Base-by-base conservation (phyloP, 1,140 invertebrate genomes). In the Hetaerina americana region DNA sequence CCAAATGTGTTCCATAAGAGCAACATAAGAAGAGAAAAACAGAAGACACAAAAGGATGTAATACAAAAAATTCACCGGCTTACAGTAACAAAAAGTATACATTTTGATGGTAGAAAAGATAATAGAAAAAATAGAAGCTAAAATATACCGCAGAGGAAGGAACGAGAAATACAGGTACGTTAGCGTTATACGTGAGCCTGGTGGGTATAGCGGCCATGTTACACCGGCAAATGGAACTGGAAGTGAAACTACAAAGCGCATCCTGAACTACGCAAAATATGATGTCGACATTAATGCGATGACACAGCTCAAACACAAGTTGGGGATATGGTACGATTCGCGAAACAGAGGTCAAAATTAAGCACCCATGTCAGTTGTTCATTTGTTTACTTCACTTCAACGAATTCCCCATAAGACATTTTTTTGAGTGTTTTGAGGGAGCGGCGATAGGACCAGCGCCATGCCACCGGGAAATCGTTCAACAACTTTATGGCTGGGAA, bases 401-500 rank as follows among this genome's bases (percentile, higher is more conserved):
- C 31, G 18, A 40, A 18, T 18, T 8, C 6, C 31, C 31, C 6
- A 8, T 40, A 40, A 40, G 18, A 40, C 31, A 40, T 40, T 40
- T 40, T 8, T 40, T 40, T 40, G 6, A 40, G 18, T 40, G 18
- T 18, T 40, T 40, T 6, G 31, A 40, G 6, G 31, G 31, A 40
- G 31, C 6, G 31, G 31, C 18, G 6, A 40, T 18, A 8, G 6
- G 31, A 40, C 18, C 31, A 40, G 18, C 31, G 18, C 6, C 31
- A 40, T 40, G 6, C 31, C 31, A 6, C 18, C 6, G 31, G 6
- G 18, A 40, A 40, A 40, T 40, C 18, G 31, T 6, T 18, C 6
- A 40, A 40, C 31, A 40, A 40, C 31, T 70, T 18, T 29, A n/a
- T 70, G 70, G 31, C 49, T 70, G 70, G n/a, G 28, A 49, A 12